Percentiles rank a stretch among this genome's conserved stretches.
These are phyloP conservation scores for Pherbina coryleti DNA, from an alignment of 2,888 invertebrate species.

Conservation along the genomic window DNA sequence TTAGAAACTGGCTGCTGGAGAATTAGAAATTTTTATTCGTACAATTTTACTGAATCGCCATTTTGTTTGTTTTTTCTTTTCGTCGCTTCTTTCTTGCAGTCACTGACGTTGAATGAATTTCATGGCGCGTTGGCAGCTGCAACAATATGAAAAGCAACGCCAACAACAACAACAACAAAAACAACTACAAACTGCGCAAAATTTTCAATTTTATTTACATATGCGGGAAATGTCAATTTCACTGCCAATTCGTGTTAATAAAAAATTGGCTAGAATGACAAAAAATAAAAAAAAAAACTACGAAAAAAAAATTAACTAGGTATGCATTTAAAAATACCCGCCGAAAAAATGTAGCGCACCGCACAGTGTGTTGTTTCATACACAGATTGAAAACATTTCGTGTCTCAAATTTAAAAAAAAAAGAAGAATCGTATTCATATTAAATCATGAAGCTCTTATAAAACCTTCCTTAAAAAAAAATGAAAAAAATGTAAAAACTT, in stretches of 20 bases:
- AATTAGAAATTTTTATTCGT: conserved; percentile 5
- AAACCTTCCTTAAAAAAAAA: too few relatives aligned
- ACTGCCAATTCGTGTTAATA: conserved; percentile 24
- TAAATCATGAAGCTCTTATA: too few relatives aligned
- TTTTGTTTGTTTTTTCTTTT: too few relatives aligned
- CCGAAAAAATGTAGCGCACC: neutral
- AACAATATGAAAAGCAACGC: neutral
- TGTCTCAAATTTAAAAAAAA: too few relatives aligned
- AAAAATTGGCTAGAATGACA: neutral
- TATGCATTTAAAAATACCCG: neutral
- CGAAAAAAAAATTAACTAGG: neutral
- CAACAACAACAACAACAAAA: neutral
- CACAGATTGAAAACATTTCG: too few relatives aligned
- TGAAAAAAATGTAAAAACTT: too few relatives aligned
- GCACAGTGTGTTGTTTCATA: too few relatives aligned
- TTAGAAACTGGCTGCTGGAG: neutral
- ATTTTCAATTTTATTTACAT: conserved; percentile 9
- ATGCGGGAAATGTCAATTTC: conserved; percentile 24
- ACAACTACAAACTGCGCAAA: neutral
- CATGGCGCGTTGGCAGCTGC: neutral
- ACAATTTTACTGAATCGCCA: neutral
- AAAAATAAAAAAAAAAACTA: neutral
- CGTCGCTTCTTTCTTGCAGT: neutral
- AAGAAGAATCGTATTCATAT: too few relatives aligned
- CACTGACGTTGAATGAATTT: conserved; percentile 6